Evolutionary conservation across 2,797 vertebrate species (phyloP).

Genomic region (Hypotaenidia philippensis): DNA sequence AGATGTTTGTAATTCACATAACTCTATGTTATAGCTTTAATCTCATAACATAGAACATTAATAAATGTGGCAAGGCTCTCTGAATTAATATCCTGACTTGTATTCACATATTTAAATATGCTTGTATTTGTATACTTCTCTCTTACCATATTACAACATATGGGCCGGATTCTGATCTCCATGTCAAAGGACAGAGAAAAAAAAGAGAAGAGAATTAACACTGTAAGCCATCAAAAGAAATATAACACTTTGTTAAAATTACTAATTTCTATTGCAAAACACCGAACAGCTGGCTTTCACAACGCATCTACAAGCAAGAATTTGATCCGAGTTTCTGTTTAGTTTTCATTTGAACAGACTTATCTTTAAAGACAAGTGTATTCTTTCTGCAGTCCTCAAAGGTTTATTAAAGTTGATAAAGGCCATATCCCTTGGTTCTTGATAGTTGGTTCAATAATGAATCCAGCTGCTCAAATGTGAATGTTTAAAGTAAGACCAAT

Average conservation of each 20-base stretch:
- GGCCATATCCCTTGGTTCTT: conserved; percentile 28
- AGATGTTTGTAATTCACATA: conserved; percentile 78
- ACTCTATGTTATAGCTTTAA: conserved; percentile 77
- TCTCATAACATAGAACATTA: conserved; percentile 60
- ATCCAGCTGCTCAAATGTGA: conserved; percentile 12
- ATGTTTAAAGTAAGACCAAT: conserved; percentile 17
- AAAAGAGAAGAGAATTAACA: neutral
- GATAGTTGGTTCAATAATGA: conserved; percentile 38
- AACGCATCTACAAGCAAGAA: neutral
- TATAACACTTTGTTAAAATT: neutral
- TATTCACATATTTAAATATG: conserved; percentile 63
- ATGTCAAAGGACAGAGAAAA: neutral
- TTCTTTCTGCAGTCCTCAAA: conserved; percentile 44
- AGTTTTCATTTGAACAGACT: conserved; percentile 25
- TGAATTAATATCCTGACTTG: conserved; percentile 68
- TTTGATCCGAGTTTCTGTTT: conserved; percentile 23
- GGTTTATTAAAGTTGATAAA: conserved; percentile 60
- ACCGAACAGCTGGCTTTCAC: conserved; percentile 10
- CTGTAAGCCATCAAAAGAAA: neutral
- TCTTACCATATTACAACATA: neutral
- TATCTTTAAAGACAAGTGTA: conserved; percentile 46
- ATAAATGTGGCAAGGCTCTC: conserved; percentile 67
- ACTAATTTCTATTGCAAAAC: conserved; percentile 37
- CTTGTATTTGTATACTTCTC: conserved; percentile 48
- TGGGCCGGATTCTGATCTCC: neutral